Base-by-base conservation (phyloP, 2,113 vertebrate species). In the Eulacestoma nigropectus region DNA sequence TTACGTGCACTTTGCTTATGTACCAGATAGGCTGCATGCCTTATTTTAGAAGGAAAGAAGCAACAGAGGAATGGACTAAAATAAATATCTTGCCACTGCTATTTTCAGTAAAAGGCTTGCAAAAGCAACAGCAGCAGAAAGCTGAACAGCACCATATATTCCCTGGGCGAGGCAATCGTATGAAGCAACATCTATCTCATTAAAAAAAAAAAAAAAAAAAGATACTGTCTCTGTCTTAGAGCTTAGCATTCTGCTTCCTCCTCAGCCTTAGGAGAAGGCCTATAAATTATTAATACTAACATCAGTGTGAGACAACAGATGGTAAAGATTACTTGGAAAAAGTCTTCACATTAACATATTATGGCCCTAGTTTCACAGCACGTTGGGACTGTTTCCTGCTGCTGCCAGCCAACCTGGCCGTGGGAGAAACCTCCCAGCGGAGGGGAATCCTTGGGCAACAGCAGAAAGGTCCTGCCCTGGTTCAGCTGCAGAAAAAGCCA, bases 261-360 rank as follows among this genome's bases (percentile, higher is more conserved):
- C 85, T 95, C 87, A 68, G 87, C 95, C 92, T 91, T 93, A 96
- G 96, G 90, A 97, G 91, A 97, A 95, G 85, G 50, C 57, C 88
- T 68, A 96, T 87, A 97, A 95, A 97, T 97, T 97, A 97, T 96
- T 94, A 96, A 97, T 81, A 39, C 89, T 93, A 95, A 94, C 90
- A 96, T 91, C 85, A 97, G 84, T 78, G 93, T 93, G 91, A 97
- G 96, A 95, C 92, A 95, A 97, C 96, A 98, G 94, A 98, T 96
- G 94, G 95, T 91, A 96, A 97, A 96, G 93, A 97, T 97, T 97
- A 97, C 97, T 97, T 94, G 92, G 95, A 89, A 93, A 90, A 96
- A 96, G 69, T 95, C 93, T 96, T 94, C 86, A 25, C 89, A 92
- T 96, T 96, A 97, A 90, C 93, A 89, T 96, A 92, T 90, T 93